Evolutionary conservation across 2,888 invertebrate species (phyloP).

Genomic region (Cephonodes hylas): DNA sequence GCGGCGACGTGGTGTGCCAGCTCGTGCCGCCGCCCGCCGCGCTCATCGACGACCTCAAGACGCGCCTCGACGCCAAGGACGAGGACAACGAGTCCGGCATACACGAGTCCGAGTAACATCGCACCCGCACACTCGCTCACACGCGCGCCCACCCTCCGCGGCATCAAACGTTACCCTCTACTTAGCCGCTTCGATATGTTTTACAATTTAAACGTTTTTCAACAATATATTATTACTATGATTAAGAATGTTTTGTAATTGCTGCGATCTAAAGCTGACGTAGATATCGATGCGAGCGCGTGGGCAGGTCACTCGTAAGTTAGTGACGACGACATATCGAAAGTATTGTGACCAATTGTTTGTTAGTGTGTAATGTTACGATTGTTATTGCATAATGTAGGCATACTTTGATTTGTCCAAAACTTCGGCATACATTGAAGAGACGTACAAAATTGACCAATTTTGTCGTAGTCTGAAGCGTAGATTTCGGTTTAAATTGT

Average conservation of each 20-base stretch:
- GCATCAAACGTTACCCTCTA: background rate
- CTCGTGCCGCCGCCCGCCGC: conserved; percentile 59
- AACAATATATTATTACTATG: background rate
- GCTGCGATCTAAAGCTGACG: background rate
- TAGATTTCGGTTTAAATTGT: conserved; percentile 5
- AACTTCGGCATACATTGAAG: background rate
- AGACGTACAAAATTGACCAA: conserved; percentile 11
- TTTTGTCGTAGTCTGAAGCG: conserved; percentile 10
- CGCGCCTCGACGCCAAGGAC: conserved; percentile 69
- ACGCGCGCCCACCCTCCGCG: background rate
- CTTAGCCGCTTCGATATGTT: background rate
- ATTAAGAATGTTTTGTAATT: background rate
- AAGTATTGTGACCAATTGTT: conserved; percentile 6
- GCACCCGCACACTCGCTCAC: background rate
- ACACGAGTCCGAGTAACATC: conserved; percentile 67
- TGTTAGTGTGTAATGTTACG: background rate
- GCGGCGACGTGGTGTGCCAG: conserved; percentile 62
- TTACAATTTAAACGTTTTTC: background rate
- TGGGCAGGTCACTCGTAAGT: background rate
- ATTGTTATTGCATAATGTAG: background rate
- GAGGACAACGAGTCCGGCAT: conserved; percentile 75
- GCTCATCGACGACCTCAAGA: conserved; percentile 70
- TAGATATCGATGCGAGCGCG: background rate
- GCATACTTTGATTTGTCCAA: background rate
- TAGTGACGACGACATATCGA: background rate